Conservation (phyloP, 2,888 invertebrate species). For the Eulithis prunata region DNA sequence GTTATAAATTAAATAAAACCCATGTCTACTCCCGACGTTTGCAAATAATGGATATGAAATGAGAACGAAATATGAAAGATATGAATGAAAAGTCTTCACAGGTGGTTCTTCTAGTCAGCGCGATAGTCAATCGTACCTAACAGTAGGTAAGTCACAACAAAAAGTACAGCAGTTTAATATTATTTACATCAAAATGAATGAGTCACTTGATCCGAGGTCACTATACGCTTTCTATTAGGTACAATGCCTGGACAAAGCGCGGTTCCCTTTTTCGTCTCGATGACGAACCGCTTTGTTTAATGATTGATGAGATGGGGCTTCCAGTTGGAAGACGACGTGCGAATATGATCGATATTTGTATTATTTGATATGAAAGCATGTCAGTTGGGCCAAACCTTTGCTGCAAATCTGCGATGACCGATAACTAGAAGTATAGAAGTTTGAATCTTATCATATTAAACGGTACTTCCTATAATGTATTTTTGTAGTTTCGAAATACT, state of each 20-base stretch:
- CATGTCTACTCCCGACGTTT: too few relatives aligned
- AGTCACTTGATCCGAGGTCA: constrained; percentile 47
- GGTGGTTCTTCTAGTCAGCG: neutral
- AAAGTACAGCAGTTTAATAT: neutral
- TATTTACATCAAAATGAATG: constrained; percentile 36
- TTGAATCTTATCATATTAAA: neutral
- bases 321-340: constrained; percentile 10
- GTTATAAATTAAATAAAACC: too few relatives aligned
- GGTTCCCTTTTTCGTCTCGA: constrained; percentile 51
- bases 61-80: too few relatives aligned
- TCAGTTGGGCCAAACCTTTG: constrained; percentile 16
- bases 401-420: neutral
- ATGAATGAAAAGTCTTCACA: too few relatives aligned
- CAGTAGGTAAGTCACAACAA: neutral
- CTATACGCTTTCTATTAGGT: constrained; percentile 58
- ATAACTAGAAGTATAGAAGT: neutral
- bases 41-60: too few relatives aligned
- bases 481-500: neutral
- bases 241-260: constrained; percentile 49
- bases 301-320: constrained; percentile 21
- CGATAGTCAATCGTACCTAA: neutral
- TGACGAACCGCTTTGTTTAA: constrained; percentile 51
- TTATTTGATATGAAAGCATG: constrained; percentile 7
- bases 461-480: too few relatives aligned
- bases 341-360: constrained; percentile 18